phyloP scores from a whole-genome alignment of 2,113 vertebrate species.

The Chlorodrepanis virens region DNA sequence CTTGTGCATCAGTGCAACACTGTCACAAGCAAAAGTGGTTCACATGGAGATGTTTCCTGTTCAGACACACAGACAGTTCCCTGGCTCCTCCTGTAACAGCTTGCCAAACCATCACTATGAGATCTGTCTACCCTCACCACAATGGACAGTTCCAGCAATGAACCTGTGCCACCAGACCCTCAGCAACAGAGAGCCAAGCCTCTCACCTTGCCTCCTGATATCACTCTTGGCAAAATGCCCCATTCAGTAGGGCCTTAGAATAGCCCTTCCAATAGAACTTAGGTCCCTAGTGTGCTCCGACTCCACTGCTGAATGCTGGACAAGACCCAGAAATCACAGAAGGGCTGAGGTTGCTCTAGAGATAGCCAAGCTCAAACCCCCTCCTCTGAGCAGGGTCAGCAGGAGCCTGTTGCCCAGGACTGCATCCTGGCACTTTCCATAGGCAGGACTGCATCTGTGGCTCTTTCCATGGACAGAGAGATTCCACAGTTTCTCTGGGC shows the following conservation, averaged over 20 bases:
- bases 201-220: background rate
- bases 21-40: background rate
- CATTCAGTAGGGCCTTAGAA: background rate
- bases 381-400: background rate
- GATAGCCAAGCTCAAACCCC: background rate
- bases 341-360: background rate
- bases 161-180: background rate
- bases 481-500: background rate
- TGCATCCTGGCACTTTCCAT: background rate
- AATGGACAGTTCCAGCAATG: background rate
- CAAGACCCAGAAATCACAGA: background rate
- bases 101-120: background rate
- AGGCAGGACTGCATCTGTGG: background rate
- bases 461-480: background rate
- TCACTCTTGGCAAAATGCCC: background rate
- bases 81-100: background rate
- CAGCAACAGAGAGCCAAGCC: background rate
- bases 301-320: background rate
- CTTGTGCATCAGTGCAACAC: background rate
- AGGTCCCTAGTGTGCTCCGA: background rate
- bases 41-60: background rate
- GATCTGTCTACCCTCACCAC: background rate
- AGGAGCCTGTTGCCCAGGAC: background rate
- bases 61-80: background rate
- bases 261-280: background rate